Evolutionary conservation across 2,888 invertebrate genomes (phyloP).

Genomic region (Oscheius sp.): DNA sequence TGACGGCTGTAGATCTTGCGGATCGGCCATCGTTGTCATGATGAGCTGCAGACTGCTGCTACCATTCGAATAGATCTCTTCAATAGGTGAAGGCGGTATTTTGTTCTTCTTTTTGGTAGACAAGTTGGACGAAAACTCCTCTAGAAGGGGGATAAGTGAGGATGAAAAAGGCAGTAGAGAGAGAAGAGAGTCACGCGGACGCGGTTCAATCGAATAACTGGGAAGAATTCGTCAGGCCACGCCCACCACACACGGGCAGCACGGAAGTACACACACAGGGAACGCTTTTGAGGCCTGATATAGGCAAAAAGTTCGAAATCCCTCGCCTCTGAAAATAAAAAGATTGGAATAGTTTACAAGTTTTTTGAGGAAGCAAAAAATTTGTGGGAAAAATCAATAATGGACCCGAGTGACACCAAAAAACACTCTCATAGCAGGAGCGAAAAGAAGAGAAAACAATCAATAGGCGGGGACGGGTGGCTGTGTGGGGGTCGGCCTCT

Average conservation of each 20-base stretch:
- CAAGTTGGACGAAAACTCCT: no score
- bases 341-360: conserved; percentile 3
- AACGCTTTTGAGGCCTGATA: conserved; percentile 4
- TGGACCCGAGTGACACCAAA: conserved; percentile 42
- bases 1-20: conserved; percentile 26
- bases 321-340: background rate
- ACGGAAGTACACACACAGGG: conserved; percentile 28
- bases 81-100: no score
- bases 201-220: conserved; percentile 46
- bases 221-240: conserved; percentile 46
- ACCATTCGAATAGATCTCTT: no score
- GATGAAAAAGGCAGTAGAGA: conserved; percentile 34
- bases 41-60: conserved; percentile 4
- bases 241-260: conserved; percentile 35
- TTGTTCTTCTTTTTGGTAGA: no score
- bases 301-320: background rate
- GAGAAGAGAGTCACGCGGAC: conserved; percentile 38
- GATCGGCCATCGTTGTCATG: conserved; percentile 41
- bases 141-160: background rate
- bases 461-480: conserved; percentile 4
- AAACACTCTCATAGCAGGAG: conserved; percentile 10
- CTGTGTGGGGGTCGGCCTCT: conserved; percentile 5
- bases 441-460: conserved; percentile 21
- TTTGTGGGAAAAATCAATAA: conserved; percentile 35
- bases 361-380: conserved; percentile 39